Evolutionary conservation across 2,888 invertebrate genomes (phyloP).

Genomic region (Eucriotettix oculatus): DNA sequence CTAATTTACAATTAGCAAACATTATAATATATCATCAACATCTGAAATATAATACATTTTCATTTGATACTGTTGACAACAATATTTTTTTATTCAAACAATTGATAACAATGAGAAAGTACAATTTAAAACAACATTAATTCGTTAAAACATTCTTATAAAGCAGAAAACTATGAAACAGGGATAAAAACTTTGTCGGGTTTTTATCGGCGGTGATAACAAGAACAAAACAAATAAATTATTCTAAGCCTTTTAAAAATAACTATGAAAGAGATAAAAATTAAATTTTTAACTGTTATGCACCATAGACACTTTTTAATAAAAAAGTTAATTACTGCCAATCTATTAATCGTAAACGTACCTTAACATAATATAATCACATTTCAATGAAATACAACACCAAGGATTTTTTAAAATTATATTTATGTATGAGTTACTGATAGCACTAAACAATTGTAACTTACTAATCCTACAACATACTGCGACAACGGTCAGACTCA

Average conservation of each 20-base stretch:
- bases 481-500: too few relatives aligned
- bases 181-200: not conserved
- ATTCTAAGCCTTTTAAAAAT: not conserved
- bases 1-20: too few relatives aligned
- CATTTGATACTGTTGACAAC: too few relatives aligned
- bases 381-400: not conserved
- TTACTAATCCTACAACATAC: too few relatives aligned
- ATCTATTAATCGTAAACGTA: not conserved
- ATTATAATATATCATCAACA: too few relatives aligned
- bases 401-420: not conserved
- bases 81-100: too few relatives aligned
- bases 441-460: too few relatives aligned
- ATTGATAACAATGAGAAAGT: not conserved
- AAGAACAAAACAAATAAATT: not conserved
- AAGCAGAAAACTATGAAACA: not conserved
- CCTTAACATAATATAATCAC: too few relatives aligned
- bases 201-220: not conserved
- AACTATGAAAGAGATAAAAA: not conserved
- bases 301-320: constrained; percentile 3
- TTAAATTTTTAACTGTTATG: not conserved
- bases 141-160: not conserved
- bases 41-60: too few relatives aligned
- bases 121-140: not conserved
- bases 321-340: constrained; percentile 1
- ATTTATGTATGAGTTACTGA: not conserved